Evolutionary conservation across 2,888 invertebrate genomes (phyloP).

Genomic region (Apodemia duryi): DNA sequence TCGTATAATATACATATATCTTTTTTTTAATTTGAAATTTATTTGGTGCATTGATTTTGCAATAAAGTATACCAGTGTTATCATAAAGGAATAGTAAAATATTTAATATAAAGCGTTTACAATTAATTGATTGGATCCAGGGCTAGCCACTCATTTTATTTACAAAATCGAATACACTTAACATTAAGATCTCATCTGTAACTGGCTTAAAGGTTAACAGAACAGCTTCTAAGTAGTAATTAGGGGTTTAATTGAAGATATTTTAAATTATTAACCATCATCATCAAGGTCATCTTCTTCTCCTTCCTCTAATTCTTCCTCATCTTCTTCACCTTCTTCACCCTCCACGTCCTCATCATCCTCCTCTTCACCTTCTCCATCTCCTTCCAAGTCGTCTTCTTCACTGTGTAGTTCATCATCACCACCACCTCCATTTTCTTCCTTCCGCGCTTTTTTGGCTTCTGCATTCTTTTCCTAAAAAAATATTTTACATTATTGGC

Average conservation of each 20-base stretch:
- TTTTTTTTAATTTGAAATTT: too few relatives aligned
- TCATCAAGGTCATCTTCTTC: slow-evolving; percentile 84
- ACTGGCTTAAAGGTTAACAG: background rate
- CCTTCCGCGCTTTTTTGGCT: slow-evolving; percentile 88
- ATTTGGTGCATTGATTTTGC: too few relatives aligned
- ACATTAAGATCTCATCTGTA: too few relatives aligned
- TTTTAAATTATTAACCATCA: slow-evolving; percentile 33
- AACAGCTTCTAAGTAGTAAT: too few relatives aligned
- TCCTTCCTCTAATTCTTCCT: slow-evolving; percentile 81
- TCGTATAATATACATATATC: too few relatives aligned
- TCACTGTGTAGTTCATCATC: slow-evolving; percentile 81
- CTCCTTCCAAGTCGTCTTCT: slow-evolving; percentile 83
- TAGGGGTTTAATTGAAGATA: too few relatives aligned
- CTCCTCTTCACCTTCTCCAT: slow-evolving; percentile 79
- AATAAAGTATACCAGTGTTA: too few relatives aligned
- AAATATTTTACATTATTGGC: slow-evolving; percentile 16
- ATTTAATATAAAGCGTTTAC: too few relatives aligned
- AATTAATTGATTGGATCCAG: too few relatives aligned
- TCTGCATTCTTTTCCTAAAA: slow-evolving; percentile 85
- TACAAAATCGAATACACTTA: too few relatives aligned
- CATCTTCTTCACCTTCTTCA: slow-evolving; percentile 82
- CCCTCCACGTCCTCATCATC: slow-evolving; percentile 82
- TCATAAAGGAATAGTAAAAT: too few relatives aligned
- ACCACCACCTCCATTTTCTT: slow-evolving; percentile 85
- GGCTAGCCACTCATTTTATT: too few relatives aligned